A percentile compares a stretch with the other conserved stretches of the same genome.
Conservation (phyloP, 2,888 invertebrate genomes). For the Idaea straminata region DNA sequence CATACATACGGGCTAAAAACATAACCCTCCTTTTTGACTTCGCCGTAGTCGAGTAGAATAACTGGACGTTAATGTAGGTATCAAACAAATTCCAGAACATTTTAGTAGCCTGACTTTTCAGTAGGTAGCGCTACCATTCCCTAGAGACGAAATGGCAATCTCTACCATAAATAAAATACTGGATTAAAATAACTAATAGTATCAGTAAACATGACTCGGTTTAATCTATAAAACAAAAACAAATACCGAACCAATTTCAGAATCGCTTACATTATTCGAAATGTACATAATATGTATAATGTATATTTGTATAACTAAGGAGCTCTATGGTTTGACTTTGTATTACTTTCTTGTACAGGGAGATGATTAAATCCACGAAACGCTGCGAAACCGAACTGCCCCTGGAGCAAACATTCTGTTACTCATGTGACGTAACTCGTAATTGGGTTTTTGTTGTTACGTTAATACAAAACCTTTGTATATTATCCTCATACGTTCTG, state of each 20-base stretch:
- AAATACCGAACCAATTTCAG: neutral
- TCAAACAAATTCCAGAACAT: neutral
- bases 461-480: conserved; percentile 29
- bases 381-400: conserved; percentile 35
- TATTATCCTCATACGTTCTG: conserved; percentile 20
- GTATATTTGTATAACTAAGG: neutral
- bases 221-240: conserved; percentile 1
- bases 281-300: neutral
- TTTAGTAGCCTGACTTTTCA: neutral
- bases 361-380: conserved; percentile 35
- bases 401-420: conserved; percentile 41
- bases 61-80: neutral
- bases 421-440: conserved; percentile 45
- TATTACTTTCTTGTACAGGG: conserved; percentile 16
- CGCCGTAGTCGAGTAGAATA: too few relatives aligned
- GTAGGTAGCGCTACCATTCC: neutral
- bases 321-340: conserved; percentile 4
- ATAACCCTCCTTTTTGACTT: too few relatives aligned
- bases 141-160: neutral
- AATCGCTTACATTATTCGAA: neutral
- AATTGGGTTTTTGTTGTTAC: conserved; percentile 50
- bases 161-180: neutral
- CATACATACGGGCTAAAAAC: too few relatives aligned
- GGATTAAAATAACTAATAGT: neutral
- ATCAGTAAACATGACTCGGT: neutral